These are phyloP conservation scores for Pelobates cultripes DNA, from an alignment of 2,797 vertebrate species.

Conservation along the genomic window DNA sequence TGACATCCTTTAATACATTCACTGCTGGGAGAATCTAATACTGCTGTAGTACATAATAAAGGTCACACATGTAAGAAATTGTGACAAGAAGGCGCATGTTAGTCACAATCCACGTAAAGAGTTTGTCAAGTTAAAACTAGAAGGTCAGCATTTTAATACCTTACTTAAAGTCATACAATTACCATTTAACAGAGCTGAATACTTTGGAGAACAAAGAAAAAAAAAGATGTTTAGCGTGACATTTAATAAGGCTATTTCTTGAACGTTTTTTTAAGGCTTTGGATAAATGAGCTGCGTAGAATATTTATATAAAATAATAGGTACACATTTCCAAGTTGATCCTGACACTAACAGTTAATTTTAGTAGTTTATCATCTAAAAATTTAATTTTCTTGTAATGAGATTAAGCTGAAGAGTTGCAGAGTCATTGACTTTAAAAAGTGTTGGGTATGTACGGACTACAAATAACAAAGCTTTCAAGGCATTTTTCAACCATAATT, in stretches of 20 bases:
- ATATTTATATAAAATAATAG: no score
- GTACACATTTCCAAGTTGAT: no score
- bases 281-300: background rate
- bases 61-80: background rate
- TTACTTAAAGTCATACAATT: conserved; percentile 1
- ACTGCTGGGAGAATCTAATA: conserved; percentile 17
- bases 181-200: background rate
- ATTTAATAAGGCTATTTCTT: background rate
- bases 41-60: conserved; percentile 12
- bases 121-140: background rate
- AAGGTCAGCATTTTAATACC: conserved; percentile 16
- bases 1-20: conserved; percentile 10
- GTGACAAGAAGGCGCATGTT: conserved; percentile 9
- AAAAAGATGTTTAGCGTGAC: background rate
- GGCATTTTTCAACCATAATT: no score
- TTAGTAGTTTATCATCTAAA: no score
- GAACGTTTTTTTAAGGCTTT: background rate
- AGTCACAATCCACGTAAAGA: background rate
- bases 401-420: no score
- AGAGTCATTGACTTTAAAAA: no score
- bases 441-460: no score
- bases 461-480: no score
- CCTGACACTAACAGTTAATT: no score
- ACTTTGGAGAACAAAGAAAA: background rate
- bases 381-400: no score